These are phyloP conservation scores for Sipha maydis DNA, from an alignment of 2,888 invertebrate genomes.

Conservation along the genomic window DNA sequence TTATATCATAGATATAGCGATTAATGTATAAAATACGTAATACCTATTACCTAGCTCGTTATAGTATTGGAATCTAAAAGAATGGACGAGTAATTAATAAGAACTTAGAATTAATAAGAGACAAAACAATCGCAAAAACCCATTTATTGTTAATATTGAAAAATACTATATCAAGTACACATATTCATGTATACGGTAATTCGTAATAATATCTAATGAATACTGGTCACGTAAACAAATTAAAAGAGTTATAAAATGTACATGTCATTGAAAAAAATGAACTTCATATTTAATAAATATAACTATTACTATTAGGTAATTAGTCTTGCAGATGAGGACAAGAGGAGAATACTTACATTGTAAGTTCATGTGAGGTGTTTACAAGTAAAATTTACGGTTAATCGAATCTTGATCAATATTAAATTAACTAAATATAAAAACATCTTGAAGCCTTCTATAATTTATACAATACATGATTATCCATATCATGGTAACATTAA, in stretches of 20 bases:
- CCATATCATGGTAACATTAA: too few relatives aligned
- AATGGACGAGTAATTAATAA: too few relatives aligned
- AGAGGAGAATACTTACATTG: not conserved
- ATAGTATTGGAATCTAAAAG: too few relatives aligned
- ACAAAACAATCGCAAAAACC: too few relatives aligned
- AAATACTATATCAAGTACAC: too few relatives aligned
- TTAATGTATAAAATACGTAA: too few relatives aligned
- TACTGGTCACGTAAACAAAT: not conserved
- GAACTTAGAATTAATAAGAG: too few relatives aligned
- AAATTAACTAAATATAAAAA: not conserved
- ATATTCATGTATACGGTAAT: not conserved
- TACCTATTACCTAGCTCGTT: too few relatives aligned
- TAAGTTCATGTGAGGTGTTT: not conserved
- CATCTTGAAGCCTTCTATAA: not conserved
- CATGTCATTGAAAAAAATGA: not conserved
- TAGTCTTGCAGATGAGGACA: not conserved
- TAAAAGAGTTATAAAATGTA: not conserved
- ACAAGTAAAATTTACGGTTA: not conserved
- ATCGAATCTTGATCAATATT: not conserved
- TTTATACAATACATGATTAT: too few relatives aligned
- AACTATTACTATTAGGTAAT: not conserved
- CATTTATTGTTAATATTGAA: too few relatives aligned
- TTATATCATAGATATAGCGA: not conserved
- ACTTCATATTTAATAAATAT: not conserved
- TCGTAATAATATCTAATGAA: not conserved